phyloP scores from a whole-genome alignment of 1,140 invertebrate species.

The Steinernema feltiae region DNA sequence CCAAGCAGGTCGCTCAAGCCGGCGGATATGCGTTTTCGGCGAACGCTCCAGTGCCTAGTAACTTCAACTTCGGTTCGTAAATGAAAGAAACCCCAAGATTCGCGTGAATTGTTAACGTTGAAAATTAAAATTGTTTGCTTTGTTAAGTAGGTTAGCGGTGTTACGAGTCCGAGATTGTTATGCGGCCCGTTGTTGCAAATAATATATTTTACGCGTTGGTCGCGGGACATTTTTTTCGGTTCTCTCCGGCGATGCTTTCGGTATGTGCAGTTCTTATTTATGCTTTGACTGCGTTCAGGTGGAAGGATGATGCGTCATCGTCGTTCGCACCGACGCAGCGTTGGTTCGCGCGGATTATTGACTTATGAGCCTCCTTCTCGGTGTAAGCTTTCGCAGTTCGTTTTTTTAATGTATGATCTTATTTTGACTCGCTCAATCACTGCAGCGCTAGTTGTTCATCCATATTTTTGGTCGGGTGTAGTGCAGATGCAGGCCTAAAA shows the following conservation, averaged over 20 bases:
- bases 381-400: neutral
- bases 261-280: no score
- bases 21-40: constrained; percentile 24
- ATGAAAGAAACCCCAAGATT: no score
- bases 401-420: neutral
- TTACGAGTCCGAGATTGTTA: neutral
- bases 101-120: no score
- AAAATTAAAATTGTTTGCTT: constrained; percentile 19
- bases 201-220: neutral
- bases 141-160: constrained; percentile 10
- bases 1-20: constrained; percentile 24
- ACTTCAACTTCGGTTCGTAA: constrained; percentile 37
- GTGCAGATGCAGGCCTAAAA: no score
- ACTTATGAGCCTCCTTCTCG: neutral
- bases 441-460: no score
- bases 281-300: neutral
- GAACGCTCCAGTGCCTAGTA: constrained; percentile 17
- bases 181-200: neutral
- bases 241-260: no score
- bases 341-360: neutral
- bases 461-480: no score
- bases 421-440: no score
- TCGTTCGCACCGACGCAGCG: neutral
- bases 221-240: neutral
- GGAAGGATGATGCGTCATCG: neutral